A percentile compares a stretch with the other conserved stretches of the same genome.
phyloP scores from a whole-genome alignment of 2,113 vertebrate species.

The Guaruba guarouba region DNA sequence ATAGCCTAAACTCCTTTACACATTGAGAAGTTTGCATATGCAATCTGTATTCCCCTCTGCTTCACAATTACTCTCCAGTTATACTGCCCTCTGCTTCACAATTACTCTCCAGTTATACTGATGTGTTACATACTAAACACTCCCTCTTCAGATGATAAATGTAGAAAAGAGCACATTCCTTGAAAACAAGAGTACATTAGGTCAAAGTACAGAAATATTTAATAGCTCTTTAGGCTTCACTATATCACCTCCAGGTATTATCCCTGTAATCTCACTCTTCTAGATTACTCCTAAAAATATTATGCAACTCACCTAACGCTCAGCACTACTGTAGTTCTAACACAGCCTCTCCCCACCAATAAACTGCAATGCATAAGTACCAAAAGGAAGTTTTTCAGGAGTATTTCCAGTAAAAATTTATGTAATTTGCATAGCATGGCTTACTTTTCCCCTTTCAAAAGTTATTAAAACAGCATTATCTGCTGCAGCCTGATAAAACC shows the following conservation, averaged over 20 bases:
- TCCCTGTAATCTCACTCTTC: neutral
- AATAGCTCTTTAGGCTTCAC: neutral
- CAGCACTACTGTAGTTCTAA: neutral
- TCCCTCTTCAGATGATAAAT: neutral
- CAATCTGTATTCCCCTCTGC: neutral
- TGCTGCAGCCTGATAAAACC: neutral
- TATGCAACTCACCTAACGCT: neutral
- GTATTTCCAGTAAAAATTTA: neutral
- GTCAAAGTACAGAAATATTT: neutral
- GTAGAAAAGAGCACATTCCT: neutral
- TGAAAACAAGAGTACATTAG: neutral
- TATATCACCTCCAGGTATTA: rapidly evolving
- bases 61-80: too few species aligned
- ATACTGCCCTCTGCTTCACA: too few species aligned
- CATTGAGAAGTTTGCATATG: neutral
- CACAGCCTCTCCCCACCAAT: neutral
- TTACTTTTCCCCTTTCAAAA: neutral
- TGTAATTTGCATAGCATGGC: neutral
- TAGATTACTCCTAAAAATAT: neutral
- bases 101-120: neutral
- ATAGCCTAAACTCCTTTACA: neutral
- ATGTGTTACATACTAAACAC: neutral
- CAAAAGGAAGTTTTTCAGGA: neutral
- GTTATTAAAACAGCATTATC: neutral
- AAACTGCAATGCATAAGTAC: neutral